Evolutionary conservation across 2,113 vertebrate genomes (phyloP).

Genomic region (Etia nguti): DNA sequence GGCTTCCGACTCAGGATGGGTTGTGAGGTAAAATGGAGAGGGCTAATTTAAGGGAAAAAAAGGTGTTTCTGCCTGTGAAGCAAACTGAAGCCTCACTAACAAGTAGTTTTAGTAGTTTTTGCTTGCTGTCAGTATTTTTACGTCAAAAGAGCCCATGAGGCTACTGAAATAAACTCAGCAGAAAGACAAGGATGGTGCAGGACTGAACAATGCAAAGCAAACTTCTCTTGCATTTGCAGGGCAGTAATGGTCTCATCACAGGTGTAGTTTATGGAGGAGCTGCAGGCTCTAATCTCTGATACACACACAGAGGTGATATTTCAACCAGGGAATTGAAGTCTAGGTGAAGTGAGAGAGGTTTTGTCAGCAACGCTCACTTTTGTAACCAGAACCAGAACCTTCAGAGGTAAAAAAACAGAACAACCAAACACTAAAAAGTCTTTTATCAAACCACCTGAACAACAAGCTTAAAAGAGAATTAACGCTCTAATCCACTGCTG

Average conservation of each 20-base stretch:
- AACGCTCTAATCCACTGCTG: background rate
- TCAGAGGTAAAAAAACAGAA: background rate
- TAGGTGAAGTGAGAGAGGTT: background rate
- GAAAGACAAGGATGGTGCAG: background rate
- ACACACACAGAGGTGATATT: background rate
- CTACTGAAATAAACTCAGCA: background rate
- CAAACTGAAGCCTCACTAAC: background rate
- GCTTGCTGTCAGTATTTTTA: background rate
- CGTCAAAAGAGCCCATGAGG: background rate
- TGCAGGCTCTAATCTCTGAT: background rate
- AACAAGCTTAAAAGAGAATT: background rate
- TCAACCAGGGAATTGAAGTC: background rate
- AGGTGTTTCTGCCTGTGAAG: background rate
- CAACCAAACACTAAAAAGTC: background rate
- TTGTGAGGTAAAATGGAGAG: constrained; percentile 81
- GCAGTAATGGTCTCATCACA: background rate
- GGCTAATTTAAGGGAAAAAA: background rate
- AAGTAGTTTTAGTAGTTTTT: background rate
- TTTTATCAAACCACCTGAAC: background rate
- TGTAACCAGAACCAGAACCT: background rate
- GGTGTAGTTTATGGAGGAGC: background rate
- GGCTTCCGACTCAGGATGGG: constrained; percentile 97
- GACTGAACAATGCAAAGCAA: no score
- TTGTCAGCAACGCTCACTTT: background rate
- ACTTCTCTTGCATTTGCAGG: background rate